Evolutionary conservation across 2,797 vertebrate genomes (phyloP), one percentile per base, ranked within the genome.

Genomic region (Rhinichthys osculus): DNA sequence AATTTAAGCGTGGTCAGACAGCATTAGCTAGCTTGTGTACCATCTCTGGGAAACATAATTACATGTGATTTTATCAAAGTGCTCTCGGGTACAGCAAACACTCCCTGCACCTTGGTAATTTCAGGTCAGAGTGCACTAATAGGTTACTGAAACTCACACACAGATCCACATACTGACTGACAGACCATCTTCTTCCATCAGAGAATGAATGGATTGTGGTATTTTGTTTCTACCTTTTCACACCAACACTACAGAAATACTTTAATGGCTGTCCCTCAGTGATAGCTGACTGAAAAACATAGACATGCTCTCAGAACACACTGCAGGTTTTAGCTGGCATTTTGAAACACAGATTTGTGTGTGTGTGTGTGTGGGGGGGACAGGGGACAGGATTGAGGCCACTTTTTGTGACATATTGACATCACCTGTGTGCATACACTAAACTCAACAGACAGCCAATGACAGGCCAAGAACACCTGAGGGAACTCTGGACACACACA

Each of bases 351-450:
- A 73, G 27, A 67, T 72, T 13, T 44, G 13, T 47, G 13, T 14
- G 13, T 47, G 44, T 47, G 13, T 13, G 44, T 47, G 44, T 14
- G 44, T 47, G 44, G 62, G 35, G 52, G 64, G n/a, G n/a, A n/a
- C n/a, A n/a, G n/a, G n/a, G n/a, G 19, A 35, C 17, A 30, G 69
- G 23, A 62, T 83, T 62, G 77, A 70, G 76, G 74, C 23, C 64
- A 44, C 84, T 78, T 54, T 57, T 78, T 70, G 47, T 62, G 67
- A 83, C 50, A 84, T 52, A 44, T 73, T 87, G 85, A 87, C 83
- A 82, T 87, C 74, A 52, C 78, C 30, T 52, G 52, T 42, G 21
- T 79, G 78, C 67, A 64, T 62, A 79, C 21, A 21, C 67, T 69
- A 85, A 87, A 54, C 62, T 59, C 44, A 70, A 83, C 33, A 83